Evolutionary conservation across 2,113 vertebrate genomes (phyloP).

Genomic region (Rhadina sibilatrix): DNA sequence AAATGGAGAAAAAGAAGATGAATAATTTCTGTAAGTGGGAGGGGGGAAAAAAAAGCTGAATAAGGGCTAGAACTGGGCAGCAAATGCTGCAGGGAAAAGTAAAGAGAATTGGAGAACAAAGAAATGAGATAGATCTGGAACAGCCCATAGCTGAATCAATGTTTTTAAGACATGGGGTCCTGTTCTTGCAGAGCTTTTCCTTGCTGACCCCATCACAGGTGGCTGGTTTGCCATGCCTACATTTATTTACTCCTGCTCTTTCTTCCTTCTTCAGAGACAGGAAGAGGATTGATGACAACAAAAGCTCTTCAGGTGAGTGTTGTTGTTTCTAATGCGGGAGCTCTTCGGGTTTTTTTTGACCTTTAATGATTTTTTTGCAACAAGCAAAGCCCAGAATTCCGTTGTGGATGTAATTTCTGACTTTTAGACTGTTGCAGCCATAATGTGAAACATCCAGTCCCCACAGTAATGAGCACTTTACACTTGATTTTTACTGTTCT

Average conservation of each 20-base stretch:
- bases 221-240: not conserved
- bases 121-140: not conserved
- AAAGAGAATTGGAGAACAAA: not conserved
- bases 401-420: not conserved
- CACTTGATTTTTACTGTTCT: not conserved
- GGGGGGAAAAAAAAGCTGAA: not conserved
- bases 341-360: not conserved
- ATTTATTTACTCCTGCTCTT: not conserved
- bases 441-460: not conserved
- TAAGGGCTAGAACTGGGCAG: not conserved
- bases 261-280: conserved; percentile 76
- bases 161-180: not conserved
- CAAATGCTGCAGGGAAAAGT: not conserved
- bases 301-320: conserved; percentile 76
- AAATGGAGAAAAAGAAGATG: not conserved
- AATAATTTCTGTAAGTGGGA: not conserved
- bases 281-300: conserved; percentile 87
- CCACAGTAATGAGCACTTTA: not conserved
- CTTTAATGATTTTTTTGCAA: not conserved
- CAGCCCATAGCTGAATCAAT: not conserved
- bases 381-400: not conserved
- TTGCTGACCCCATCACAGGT: not conserved
- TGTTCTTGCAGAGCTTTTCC: not conserved
- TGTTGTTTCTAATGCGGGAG: not conserved
- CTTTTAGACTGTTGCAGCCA: not conserved